These are phyloP conservation scores for Phyllopteryx taeniolatus DNA, from an alignment of 2,113 vertebrate genomes.

Conservation along the genomic window DNA sequence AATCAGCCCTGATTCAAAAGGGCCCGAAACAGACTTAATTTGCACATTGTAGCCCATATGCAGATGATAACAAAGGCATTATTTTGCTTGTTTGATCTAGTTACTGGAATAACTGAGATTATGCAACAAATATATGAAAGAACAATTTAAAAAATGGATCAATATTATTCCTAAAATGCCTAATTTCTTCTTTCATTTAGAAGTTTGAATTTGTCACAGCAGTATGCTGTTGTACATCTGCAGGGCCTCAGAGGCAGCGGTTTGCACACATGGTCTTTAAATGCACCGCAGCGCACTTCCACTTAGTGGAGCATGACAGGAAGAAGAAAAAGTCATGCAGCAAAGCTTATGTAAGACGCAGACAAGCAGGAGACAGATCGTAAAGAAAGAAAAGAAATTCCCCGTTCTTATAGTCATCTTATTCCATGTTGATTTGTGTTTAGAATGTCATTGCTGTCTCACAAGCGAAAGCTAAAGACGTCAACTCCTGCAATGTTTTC, in stretches of 20 bases:
- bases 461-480: constrained; percentile 34
- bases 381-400: constrained; percentile 12
- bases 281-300: constrained; percentile 56
- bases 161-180: not conserved
- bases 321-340: constrained; percentile 27
- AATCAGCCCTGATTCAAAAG: too few species aligned
- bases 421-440: not conserved
- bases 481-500: constrained; percentile 24
- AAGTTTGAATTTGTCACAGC: constrained; percentile 9
- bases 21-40: too few species aligned
- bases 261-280: constrained; percentile 50
- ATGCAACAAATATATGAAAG: not conserved
- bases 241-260: constrained; percentile 58
- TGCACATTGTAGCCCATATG: not conserved
- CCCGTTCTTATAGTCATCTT: not conserved
- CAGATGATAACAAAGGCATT: not conserved
- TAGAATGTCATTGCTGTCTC: not conserved
- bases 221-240: constrained; percentile 28
- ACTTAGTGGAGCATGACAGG: constrained; percentile 63
- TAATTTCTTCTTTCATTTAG: not conserved
- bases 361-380: constrained; percentile 29
- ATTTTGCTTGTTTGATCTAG: too few species aligned
- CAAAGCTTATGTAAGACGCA: constrained; percentile 51
- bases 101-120: not conserved
- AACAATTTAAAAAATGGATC: not conserved